A percentile compares a stretch with the other conserved stretches of the same genome.
phyloP scores from a whole-genome alignment of 1,140 invertebrate genomes.

The Nasonia longicornis region DNA sequence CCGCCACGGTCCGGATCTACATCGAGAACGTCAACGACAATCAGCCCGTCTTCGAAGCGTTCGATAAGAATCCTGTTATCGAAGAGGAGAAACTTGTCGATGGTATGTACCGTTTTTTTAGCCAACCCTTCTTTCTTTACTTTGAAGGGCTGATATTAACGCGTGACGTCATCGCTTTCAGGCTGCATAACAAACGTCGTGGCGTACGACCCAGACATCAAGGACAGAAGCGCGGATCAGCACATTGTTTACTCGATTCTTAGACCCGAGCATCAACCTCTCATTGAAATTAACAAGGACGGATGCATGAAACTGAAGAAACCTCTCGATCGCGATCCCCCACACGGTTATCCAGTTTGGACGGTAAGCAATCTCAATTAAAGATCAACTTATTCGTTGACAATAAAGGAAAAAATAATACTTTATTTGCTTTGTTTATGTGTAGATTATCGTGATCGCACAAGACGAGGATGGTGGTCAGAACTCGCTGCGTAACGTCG shows the following conservation, averaged over 20 bases:
- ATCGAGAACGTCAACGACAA: slow-evolving; percentile 89
- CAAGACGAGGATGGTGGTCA: slow-evolving; percentile 81
- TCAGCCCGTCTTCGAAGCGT: slow-evolving; percentile 79
- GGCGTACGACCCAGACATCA: slow-evolving; percentile 89
- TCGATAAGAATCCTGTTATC: slow-evolving; percentile 77
- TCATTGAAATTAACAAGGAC: slow-evolving; percentile 77
- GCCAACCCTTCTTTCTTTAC: neutral
- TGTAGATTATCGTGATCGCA: slow-evolving; percentile 84
- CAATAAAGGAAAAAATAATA: slow-evolving; percentile 13
- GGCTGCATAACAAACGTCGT: slow-evolving; percentile 69
- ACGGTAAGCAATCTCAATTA: slow-evolving; percentile 50
- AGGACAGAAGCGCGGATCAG: slow-evolving; percentile 78
- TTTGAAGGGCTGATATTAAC: neutral
- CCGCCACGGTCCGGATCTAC: slow-evolving; percentile 80
- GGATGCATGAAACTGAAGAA: slow-evolving; percentile 83
- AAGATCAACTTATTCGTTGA: slow-evolving; percentile 16
- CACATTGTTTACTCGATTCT: slow-evolving; percentile 83
- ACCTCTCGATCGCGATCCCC: slow-evolving; percentile 87
- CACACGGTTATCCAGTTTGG: slow-evolving; percentile 84
- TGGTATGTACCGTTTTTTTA: slow-evolving; percentile 52
- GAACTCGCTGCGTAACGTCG: slow-evolving; percentile 72
- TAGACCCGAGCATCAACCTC: slow-evolving; percentile 76
- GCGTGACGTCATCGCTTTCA: slow-evolving; percentile 53
- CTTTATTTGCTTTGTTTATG: neutral
- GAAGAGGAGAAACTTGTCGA: slow-evolving; percentile 75